These are phyloP conservation scores for Dioctria rufipes DNA, from an alignment of 2,888 invertebrate species.

Conservation along the genomic window DNA sequence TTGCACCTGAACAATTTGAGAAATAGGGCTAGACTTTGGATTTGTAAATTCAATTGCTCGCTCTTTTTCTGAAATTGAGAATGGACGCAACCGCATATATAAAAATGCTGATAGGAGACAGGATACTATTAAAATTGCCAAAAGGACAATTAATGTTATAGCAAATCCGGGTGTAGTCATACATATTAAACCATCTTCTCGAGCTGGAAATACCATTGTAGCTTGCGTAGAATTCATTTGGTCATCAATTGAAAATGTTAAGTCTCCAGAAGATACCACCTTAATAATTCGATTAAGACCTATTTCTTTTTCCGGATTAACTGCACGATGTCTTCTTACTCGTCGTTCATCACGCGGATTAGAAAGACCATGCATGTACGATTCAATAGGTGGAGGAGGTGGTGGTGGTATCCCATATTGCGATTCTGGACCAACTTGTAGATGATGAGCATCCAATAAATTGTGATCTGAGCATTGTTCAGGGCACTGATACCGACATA, in stretches of 20 bases:
- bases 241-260: slow-evolving; percentile 87
- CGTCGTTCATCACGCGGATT: slow-evolving; percentile 81
- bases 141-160: slow-evolving; percentile 85
- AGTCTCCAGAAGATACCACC: slow-evolving; percentile 92
- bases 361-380: slow-evolving; percentile 78
- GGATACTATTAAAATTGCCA: slow-evolving; percentile 87
- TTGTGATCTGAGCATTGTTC: slow-evolving; percentile 87
- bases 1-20: slow-evolving; percentile 63
- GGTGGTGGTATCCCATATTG: slow-evolving; percentile 82
- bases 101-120: slow-evolving; percentile 90
- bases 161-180: slow-evolving; percentile 97
- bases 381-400: slow-evolving; percentile 74
- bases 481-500: slow-evolving; percentile 93
- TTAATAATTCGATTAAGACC: slow-evolving; percentile 90
- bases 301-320: slow-evolving; percentile 84
- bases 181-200: slow-evolving; percentile 83
- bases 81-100: slow-evolving; percentile 85
- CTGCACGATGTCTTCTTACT: slow-evolving; percentile 78
- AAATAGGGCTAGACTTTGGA: slow-evolving; percentile 67
- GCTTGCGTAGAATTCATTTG: slow-evolving; percentile 74
- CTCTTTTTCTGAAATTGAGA: slow-evolving; percentile 73
- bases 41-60: slow-evolving; percentile 69
- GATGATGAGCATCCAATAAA: slow-evolving; percentile 75
- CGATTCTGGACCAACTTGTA: slow-evolving; percentile 73
- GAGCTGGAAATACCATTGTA: slow-evolving; percentile 82